Base-by-base conservation (phyloP, 2,797 vertebrate species). In the Artibeus jamaicensis region DNA sequence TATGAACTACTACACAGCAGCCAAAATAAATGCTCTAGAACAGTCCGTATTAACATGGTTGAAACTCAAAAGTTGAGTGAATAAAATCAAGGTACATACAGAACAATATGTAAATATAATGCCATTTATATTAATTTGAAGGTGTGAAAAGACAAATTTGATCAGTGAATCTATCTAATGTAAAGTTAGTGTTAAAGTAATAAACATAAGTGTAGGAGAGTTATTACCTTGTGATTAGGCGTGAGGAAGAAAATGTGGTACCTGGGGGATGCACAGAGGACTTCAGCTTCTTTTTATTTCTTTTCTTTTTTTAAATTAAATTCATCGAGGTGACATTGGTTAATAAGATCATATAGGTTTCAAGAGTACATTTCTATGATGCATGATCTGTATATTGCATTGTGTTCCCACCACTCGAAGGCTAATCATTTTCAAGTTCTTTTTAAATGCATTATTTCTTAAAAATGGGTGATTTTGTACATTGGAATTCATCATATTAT, bases 121-220 rank as follows among this genome's bases (percentile, higher is more conserved):
- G 29, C 9, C 34, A 37, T 73, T 82, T 48, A 44, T 15, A 55
- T 29, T 24, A 76, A 81, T 89, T 90, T 89, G 89, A 73, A 91
- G 70, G 5, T 86, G 3, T 67, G 22, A 59, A 44, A 90, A 92
- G n/a, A 57, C 83, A 74, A 53, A 59, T 82, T 88, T 94, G 39
- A 55, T 77, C 67, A 93, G 22, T 96, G n/a, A 77, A 37, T 82
- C 55, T 87, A 71, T n/a, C 37, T 85, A 85, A 62, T 78, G n/a
- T 44, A 48, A 83, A 86, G 15, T 76, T 9, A 57, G 48, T 18
- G 1, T 9, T 29, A 62, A 81, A 78, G 19, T 65, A 67, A 82
- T 53, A 65, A 82, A 77, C 4, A 71, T 67, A 76, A 93, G 42
- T 83, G 59, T 18, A 68, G 19, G 32, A 59, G 42, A 74, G 14